phyloP scores from a whole-genome alignment of 2,888 invertebrate genomes.

The Tortrix viridana region DNA sequence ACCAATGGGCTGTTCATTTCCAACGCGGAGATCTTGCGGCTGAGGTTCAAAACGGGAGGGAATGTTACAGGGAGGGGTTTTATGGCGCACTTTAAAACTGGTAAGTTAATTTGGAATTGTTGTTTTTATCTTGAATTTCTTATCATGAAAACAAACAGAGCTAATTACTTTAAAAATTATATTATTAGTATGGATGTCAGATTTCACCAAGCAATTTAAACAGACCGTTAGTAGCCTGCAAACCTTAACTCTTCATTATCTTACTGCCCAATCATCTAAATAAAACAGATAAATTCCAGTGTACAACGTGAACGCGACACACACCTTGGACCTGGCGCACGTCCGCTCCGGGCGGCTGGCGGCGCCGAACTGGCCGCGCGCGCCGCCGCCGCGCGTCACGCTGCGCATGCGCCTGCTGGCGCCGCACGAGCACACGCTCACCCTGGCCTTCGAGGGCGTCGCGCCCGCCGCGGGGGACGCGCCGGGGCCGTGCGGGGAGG shows the following conservation, averaged over 20 bases:
- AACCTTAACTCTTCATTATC: too few relatives aligned
- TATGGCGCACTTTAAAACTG: slow-evolving; percentile 86
- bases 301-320: slow-evolving; percentile 64
- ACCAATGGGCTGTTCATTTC: slow-evolving; percentile 89
- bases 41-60: slow-evolving; percentile 86
- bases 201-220: too few relatives aligned
- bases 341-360: slow-evolving; percentile 57
- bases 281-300: slow-evolving; percentile 49
- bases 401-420: slow-evolving; percentile 64
- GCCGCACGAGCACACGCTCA: slow-evolving; percentile 66
- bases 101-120: slow-evolving; percentile 60
- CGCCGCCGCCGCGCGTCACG: slow-evolving; percentile 54
- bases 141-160: too few relatives aligned
- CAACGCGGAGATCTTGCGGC: slow-evolving; percentile 83
- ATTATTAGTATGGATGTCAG: too few relatives aligned
- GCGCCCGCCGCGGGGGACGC: slow-evolving; percentile 44
- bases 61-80: slow-evolving; percentile 88
- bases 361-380: slow-evolving; percentile 69
- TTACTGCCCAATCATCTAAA: neutral
- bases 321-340: slow-evolving; percentile 57
- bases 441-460: slow-evolving; percentile 58
- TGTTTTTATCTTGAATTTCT: too few relatives aligned
- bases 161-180: too few relatives aligned
- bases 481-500: slow-evolving; percentile 69
- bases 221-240: too few relatives aligned